A percentile compares a stretch with the other conserved stretches of the same genome.
Conservation (phyloP, 92 coral and sea anemone species). For the Siderastrea radians region DNA sequence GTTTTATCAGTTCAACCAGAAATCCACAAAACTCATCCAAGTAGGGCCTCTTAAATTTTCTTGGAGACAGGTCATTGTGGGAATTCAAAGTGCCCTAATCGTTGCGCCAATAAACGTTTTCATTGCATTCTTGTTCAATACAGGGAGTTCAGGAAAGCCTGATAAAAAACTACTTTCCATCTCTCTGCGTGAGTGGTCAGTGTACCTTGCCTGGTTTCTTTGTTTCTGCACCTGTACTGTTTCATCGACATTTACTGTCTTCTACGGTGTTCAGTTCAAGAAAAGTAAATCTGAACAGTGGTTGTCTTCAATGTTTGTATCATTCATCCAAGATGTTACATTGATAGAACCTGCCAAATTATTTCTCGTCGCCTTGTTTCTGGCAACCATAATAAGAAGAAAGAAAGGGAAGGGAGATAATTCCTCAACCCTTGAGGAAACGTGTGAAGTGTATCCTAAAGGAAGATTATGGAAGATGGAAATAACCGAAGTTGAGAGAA, state of each 20-base stretch:
- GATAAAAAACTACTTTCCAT: not conserved
- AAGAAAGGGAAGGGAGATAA: not conserved
- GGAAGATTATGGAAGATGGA: constrained; percentile 29
- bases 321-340: constrained; percentile 73
- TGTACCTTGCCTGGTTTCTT: constrained; percentile 75
- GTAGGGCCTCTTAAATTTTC: constrained; percentile 81
- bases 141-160: constrained; percentile 8
- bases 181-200: constrained; percentile 11
- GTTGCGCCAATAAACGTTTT: constrained; percentile 78
- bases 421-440: not conserved
- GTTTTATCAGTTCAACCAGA: constrained; percentile 59
- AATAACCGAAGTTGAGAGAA: constrained; percentile 39
- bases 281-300: constrained; percentile 75
- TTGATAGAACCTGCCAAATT: constrained; percentile 81
- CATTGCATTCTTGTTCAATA: constrained; percentile 69
- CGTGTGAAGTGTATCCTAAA: not conserved
- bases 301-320: constrained; percentile 83
- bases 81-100: constrained; percentile 73
- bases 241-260: constrained; percentile 74
- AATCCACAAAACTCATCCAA: constrained; percentile 55
- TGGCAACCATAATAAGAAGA: constrained; percentile 51
- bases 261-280: constrained; percentile 82
- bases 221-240: constrained; percentile 68
- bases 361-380: constrained; percentile 66
- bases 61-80: constrained; percentile 74